phyloP scores from a whole-genome alignment of 2,797 vertebrate species.

The Cyclopterus lumpus region DNA sequence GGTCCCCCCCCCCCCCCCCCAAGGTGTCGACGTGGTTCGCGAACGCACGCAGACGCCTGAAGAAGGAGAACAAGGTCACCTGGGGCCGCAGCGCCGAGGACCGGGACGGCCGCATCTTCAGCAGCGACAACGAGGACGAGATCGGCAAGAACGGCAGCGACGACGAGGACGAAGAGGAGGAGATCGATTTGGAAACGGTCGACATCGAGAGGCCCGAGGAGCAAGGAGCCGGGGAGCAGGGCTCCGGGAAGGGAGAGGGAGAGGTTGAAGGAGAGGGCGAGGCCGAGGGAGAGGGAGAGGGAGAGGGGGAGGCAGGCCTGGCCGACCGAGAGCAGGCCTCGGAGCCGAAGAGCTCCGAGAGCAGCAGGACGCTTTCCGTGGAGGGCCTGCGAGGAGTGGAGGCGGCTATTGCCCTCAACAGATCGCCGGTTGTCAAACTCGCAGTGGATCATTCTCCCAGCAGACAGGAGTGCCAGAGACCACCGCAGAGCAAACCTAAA shows the following conservation, averaged over 20 bases:
- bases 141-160: constrained; percentile 92
- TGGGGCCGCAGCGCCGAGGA: constrained; percentile 97
- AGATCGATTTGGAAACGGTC: constrained; percentile 97
- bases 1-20: background rate
- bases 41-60: constrained; percentile 91
- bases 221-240: constrained; percentile 86
- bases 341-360: constrained; percentile 74
- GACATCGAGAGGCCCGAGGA: constrained; percentile 90
- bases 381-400: constrained; percentile 80
- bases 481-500: constrained; percentile 94
- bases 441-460: constrained; percentile 85
- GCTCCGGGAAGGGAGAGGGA: constrained; percentile 83
- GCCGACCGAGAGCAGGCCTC: constrained; percentile 78
- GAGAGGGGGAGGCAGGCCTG: constrained; percentile 84
- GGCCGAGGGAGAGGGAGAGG: constrained; percentile 83
- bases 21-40: constrained; percentile 97
- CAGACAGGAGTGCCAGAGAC: constrained; percentile 87
- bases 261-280: background rate
- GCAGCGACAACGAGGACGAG: constrained; percentile 95
- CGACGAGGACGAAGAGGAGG: constrained; percentile 94
- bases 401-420: constrained; percentile 82
- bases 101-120: constrained; percentile 92
- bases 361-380: constrained; percentile 83
- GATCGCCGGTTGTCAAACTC: constrained; percentile 84
- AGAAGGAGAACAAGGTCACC: constrained; percentile 96